A percentile compares a stretch with the other conserved stretches of the same genome.
phyloP scores from a whole-genome alignment of 2,888 invertebrate species.

The Diadegma fenestrale region DNA sequence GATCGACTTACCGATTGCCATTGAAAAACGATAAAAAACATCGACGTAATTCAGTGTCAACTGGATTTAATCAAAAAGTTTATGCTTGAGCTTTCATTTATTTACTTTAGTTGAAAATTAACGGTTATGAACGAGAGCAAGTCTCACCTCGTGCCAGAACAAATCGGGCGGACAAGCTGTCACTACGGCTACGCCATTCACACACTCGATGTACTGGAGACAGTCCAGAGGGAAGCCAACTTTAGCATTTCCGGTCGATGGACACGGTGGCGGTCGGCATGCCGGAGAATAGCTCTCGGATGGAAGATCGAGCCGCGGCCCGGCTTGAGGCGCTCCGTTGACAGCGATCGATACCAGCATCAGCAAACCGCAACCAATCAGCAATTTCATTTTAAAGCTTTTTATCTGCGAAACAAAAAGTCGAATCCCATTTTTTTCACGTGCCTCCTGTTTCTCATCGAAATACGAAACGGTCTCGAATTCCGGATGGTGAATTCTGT shows the following conservation, averaged over 20 bases:
- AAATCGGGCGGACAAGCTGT: constrained; percentile 67
- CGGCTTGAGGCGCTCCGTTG: constrained; percentile 61
- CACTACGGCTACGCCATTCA: constrained; percentile 40
- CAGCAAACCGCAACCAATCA: constrained; percentile 44
- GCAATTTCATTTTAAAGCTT: constrained; percentile 46
- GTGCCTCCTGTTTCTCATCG: background rate
- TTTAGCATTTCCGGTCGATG: constrained; percentile 20
- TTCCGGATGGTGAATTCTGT: background rate
- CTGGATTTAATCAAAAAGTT: background rate
- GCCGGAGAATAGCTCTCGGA: constrained; percentile 47
- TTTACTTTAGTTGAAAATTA: background rate
- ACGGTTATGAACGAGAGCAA: background rate
- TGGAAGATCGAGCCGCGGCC: constrained; percentile 52
- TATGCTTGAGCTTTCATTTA: background rate
- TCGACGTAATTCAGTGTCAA: background rate
- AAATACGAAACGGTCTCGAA: background rate
- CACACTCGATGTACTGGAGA: constrained; percentile 70
- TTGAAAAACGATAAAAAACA: constrained; percentile 1
- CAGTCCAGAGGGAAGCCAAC: constrained; percentile 72
- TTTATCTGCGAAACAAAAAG: constrained; percentile 41
- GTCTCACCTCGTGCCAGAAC: constrained; percentile 71
- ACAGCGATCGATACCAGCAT: constrained; percentile 46
- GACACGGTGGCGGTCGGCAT: constrained; percentile 70
- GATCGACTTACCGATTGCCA: constrained; percentile 37
- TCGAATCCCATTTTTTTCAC: background rate